These are phyloP conservation scores for Tipula confusa DNA, from an alignment of 2,888 invertebrate species.

Conservation along the genomic window DNA sequence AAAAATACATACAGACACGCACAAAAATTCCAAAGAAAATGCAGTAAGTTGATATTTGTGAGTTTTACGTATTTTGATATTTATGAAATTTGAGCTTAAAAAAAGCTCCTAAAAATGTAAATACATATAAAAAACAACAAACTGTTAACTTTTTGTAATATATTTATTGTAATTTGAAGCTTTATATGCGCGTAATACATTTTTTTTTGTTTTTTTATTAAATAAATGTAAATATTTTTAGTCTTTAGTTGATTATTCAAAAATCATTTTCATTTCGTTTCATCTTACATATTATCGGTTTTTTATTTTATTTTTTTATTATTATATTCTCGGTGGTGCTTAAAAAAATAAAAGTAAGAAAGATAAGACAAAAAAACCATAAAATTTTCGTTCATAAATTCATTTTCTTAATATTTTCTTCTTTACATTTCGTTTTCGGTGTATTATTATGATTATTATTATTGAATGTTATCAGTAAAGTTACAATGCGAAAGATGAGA, in stretches of 20 bases:
- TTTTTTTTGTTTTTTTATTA: background rate
- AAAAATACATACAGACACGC: background rate
- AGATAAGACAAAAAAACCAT: background rate
- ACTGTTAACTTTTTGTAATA: background rate
- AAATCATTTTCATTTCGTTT: background rate
- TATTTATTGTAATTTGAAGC: background rate
- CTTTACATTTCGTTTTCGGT: background rate
- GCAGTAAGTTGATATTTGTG: background rate
- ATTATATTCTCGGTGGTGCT: background rate
- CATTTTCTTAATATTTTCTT: background rate
- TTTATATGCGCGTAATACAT: background rate
- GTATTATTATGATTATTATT: background rate
- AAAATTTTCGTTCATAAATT: slow-evolving; percentile 3
- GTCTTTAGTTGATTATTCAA: background rate
- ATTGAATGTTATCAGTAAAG: background rate
- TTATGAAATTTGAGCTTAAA: background rate
- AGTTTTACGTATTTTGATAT: background rate
- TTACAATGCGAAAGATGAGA: background rate
- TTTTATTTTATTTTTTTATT: too few species aligned
- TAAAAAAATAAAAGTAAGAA: background rate
- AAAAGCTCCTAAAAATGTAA: background rate
- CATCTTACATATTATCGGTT: background rate
- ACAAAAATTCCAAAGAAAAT: too few species aligned
- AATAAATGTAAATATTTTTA: background rate
- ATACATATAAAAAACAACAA: background rate